Conservation (phyloP, 2,797 vertebrate genomes). For the Hemibagrus guttatus region DNA sequence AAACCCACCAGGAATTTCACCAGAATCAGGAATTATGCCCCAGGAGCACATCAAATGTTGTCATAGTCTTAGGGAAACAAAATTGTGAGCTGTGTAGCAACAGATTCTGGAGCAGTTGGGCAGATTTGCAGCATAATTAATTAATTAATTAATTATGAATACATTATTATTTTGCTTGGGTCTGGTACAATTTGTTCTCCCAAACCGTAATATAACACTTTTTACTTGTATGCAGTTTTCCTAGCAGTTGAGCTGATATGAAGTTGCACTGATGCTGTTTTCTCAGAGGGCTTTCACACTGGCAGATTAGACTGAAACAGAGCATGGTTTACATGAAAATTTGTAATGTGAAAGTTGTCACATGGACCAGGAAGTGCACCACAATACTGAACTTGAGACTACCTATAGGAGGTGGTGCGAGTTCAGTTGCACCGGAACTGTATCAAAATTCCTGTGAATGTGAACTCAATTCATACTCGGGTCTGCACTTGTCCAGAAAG, state of each 20-base stretch:
- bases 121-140: neutral
- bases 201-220: constrained; percentile 5
- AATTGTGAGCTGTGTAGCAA: constrained; percentile 8
- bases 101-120: constrained; percentile 18
- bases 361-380: no score
- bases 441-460: no score
- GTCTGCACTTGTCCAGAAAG: no score
- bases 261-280: neutral
- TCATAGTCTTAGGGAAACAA: constrained; percentile 8
- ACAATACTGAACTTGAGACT: no score
- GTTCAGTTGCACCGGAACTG: no score
- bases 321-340: no score
- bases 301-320: no score
- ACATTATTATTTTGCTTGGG: constrained; percentile 1
- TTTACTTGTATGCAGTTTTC: neutral
- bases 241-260: neutral
- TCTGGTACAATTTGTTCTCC: constrained; percentile 5
- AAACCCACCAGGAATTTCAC: constrained; percentile 10
- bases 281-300: neutral
- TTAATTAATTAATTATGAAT: neutral
- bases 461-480: no score
- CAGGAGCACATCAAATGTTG: neutral
- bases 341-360: no score
- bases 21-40: neutral
- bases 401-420: no score